A percentile compares a stretch with the other conserved stretches of the same genome.
These are phyloP conservation scores for Ormyrus rosae DNA, from an alignment of 2,888 invertebrate species.

Conservation along the genomic window DNA sequence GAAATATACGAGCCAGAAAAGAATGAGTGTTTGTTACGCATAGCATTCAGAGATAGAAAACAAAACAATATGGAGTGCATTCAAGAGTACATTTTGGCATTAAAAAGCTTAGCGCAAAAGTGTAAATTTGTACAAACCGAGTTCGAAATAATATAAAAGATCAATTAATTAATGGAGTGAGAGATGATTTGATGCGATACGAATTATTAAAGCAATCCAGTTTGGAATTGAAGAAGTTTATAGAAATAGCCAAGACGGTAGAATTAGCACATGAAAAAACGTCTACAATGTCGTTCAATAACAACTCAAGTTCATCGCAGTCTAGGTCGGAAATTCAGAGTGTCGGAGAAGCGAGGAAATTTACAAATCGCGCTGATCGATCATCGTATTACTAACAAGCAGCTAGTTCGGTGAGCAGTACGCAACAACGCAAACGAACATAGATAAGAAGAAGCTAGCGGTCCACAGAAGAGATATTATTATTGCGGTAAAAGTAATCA, in stretches of 20 bases:
- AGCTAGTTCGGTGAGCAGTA: too few species aligned
- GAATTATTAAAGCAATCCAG: slow-evolving; percentile 29
- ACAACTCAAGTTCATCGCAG: background rate
- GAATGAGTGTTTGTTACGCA: too few species aligned
- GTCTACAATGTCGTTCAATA: slow-evolving; percentile 4
- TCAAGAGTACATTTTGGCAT: slow-evolving; percentile 40
- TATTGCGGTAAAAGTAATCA: slow-evolving; percentile 45
- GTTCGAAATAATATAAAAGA: slow-evolving; percentile 35
- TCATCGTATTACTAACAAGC: too few species aligned
- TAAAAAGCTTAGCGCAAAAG: slow-evolving; percentile 26
- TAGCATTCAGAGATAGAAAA: slow-evolving; percentile 39
- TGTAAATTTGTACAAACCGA: slow-evolving; percentile 29
- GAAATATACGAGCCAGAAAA: too few species aligned
- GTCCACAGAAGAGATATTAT: slow-evolving; percentile 15
- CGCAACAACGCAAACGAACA: background rate
- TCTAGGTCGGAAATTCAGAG: slow-evolving; percentile 3
- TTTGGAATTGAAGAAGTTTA: slow-evolving; percentile 35
- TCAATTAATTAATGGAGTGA: slow-evolving; percentile 40
- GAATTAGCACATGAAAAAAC: slow-evolving; percentile 8
- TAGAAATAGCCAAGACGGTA: slow-evolving; percentile 34
- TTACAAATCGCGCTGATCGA: background rate
- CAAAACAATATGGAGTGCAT: slow-evolving; percentile 36
- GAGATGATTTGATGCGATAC: slow-evolving; percentile 17
- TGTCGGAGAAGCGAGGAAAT: slow-evolving; percentile 4
- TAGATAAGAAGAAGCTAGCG: too few species aligned